phyloP scores from a whole-genome alignment of 2,888 invertebrate genomes.

The Miltochrista miniata region DNA sequence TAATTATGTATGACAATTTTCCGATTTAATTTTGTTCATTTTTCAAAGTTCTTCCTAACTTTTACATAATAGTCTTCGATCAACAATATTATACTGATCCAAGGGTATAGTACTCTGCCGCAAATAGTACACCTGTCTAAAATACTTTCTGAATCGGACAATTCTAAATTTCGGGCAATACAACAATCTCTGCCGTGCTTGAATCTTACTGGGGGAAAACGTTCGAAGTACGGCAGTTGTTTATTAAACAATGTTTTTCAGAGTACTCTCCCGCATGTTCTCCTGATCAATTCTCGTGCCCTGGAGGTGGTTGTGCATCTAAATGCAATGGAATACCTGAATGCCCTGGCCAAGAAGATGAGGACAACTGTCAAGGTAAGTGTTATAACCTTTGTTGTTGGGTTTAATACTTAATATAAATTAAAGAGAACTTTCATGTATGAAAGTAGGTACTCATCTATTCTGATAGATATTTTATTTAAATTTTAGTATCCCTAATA shows the following conservation, averaged over 20 bases:
- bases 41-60: too few relatives aligned
- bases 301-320: conserved; percentile 50
- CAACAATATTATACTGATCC: too few relatives aligned
- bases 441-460: too few relatives aligned
- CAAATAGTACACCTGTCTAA: too few relatives aligned
- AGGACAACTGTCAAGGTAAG: conserved; percentile 75
- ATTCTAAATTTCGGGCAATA: background rate
- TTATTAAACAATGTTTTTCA: conserved; percentile 34
- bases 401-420: too few relatives aligned
- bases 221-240: background rate
- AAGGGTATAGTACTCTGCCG: too few relatives aligned
- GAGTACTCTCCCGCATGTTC: conserved; percentile 44
- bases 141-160: background rate
- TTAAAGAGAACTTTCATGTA: too few relatives aligned
- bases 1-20: too few relatives aligned
- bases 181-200: conserved; percentile 23
- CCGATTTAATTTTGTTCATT: too few relatives aligned
- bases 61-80: too few relatives aligned
- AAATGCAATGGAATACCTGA: conserved; percentile 75
- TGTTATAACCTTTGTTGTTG: background rate
- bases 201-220: conserved; percentile 12
- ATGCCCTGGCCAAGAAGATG: conserved; percentile 85
- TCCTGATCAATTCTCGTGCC: conserved; percentile 49
- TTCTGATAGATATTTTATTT: too few relatives aligned
- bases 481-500: too few relatives aligned